phyloP scores from a whole-genome alignment of 2,797 vertebrate genomes.

The Poecilia picta region DNA sequence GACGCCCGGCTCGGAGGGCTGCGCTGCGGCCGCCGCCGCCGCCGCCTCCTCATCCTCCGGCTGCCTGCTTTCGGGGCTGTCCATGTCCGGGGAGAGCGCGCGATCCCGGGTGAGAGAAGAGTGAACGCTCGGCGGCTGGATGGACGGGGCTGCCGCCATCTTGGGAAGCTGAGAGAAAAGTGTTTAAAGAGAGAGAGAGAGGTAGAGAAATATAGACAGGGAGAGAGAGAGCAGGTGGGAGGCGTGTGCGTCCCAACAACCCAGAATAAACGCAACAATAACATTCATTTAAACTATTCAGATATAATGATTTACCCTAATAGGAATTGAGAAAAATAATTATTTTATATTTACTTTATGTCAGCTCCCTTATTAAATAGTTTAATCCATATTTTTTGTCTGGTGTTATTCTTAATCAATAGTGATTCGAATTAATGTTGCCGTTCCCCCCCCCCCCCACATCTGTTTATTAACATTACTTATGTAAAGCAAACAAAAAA shows the following conservation, averaged over 20 bases:
- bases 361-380: neutral
- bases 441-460: too few species aligned
- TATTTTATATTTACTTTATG: neutral
- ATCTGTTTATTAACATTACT: neutral
- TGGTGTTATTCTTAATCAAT: neutral
- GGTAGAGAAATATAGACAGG: constrained; percentile 25
- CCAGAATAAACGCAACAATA: neutral
- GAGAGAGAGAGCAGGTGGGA: constrained; percentile 50
- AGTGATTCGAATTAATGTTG: neutral
- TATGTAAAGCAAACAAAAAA: neutral
- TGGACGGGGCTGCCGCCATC: constrained; percentile 87
- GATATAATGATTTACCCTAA: neutral
- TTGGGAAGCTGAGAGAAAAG: constrained; percentile 79
- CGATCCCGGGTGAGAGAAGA: constrained; percentile 73
- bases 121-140: constrained; percentile 83
- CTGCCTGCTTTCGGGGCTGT: constrained; percentile 76
- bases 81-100: constrained; percentile 73
- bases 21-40: constrained; percentile 31
- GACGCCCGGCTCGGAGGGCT: constrained; percentile 67
- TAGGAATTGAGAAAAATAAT: neutral
- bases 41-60: constrained; percentile 77
- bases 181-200: constrained; percentile 48
- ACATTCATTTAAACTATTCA: neutral
- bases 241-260: constrained; percentile 34
- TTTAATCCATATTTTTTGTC: neutral